phyloP scores from a whole-genome alignment of 2,888 invertebrate species.

The Drosophila antonietae region DNA sequence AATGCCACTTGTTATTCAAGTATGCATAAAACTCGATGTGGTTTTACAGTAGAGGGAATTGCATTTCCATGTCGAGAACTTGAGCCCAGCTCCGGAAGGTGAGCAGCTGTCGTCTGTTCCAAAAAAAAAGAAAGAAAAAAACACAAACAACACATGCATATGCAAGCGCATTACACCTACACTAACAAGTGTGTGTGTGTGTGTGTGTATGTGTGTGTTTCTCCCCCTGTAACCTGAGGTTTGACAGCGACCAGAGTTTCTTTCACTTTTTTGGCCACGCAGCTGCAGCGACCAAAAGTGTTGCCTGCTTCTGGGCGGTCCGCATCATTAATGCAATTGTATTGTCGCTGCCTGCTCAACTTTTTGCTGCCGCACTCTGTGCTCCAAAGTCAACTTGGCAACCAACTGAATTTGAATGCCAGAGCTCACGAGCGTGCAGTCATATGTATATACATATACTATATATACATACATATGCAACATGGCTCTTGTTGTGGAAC shows the following conservation, averaged over 20 bases:
- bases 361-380: conserved; percentile 40
- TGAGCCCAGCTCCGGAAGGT: conserved; percentile 26
- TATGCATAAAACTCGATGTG: conserved; percentile 33
- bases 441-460: background rate
- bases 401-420: conserved; percentile 51
- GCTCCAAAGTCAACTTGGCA: conserved; percentile 49
- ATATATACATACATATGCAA: background rate
- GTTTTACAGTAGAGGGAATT: conserved; percentile 25
- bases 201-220: background rate
- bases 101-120: conserved; percentile 34
- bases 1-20: conserved; percentile 41
- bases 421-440: conserved; percentile 18
- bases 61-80: conserved; percentile 33
- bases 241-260: conserved; percentile 14
- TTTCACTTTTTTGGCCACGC: conserved; percentile 23
- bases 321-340: conserved; percentile 73
- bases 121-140: background rate
- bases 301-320: conserved; percentile 50
- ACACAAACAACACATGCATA: conserved; percentile 42
- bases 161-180: conserved; percentile 30
- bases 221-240: conserved; percentile 10
- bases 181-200: background rate
- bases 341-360: conserved; percentile 42
- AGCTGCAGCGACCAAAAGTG: conserved; percentile 42
- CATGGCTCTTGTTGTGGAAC: conserved; percentile 5